Base-by-base conservation (phyloP, 2,113 vertebrate species). In the Ptilonorhynchus violaceus region DNA sequence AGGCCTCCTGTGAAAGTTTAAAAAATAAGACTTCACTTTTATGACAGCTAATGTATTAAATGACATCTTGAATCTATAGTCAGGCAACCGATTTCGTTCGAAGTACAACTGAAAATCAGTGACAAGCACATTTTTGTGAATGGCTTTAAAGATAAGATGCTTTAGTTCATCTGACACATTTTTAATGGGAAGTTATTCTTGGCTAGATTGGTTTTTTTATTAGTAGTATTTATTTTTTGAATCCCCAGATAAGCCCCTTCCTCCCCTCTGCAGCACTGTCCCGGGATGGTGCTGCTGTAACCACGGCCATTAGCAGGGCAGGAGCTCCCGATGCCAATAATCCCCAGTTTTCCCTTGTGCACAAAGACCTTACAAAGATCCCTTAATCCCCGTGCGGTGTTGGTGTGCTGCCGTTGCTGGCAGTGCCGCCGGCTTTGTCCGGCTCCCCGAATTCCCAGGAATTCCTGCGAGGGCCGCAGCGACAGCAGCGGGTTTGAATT, bases 341-440 rank as follows among this genome's bases (percentile, higher is more conserved):
- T 59, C 27, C 10, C 30, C 20, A 1, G 7, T 41, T 39, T 80
- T n/a, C 64, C 52, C 31, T 52, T 25, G 63, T 30, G 33, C 69
- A 49, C 84, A 50, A 58, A 90, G 63, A 21, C 79, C 9, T 53
- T 10, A 12, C 7, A 23, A 20, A 72, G 52, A 55, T 18, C 58
- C 33, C 28, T 68, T 58, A 33, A 73, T 79, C 79, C 49, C 18
- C 0, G 2, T 5, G 66, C 0, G 0, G 35, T 15, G 74, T 24
- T 44, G 17, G 35, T 52, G n/a, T 37, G 15, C 37, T 55, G 60
- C 31, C 2, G 0, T 7, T 10, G 55, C 73, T 50, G 64, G 84
- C 47, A 30, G 63, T 5, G 25, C 75, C 0, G 0, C 70, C 17
- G 4, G 70, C 49, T 88, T 30, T 35, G 33, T 30, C 17, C 5